Evolutionary conservation across 2,888 invertebrate genomes (phyloP).

Genomic region (Osedax fenrisi): DNA sequence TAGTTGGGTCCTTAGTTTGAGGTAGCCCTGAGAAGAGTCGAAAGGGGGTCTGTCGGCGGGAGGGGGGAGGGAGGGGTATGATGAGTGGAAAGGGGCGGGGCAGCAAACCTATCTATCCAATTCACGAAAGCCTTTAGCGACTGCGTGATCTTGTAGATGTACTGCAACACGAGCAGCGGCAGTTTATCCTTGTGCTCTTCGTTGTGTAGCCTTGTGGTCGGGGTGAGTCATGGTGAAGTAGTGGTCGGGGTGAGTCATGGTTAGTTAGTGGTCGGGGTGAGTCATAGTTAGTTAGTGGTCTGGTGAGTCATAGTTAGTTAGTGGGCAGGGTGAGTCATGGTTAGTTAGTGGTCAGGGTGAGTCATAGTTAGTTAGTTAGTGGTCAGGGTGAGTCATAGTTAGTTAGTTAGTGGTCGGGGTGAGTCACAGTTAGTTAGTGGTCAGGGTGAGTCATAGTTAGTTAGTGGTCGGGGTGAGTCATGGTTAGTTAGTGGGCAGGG

Average conservation of each 20-base stretch:
- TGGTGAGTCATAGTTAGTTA: background rate
- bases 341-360: background rate
- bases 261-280: background rate
- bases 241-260: background rate
- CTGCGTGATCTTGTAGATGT: background rate
- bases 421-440: too few species aligned
- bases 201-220: background rate
- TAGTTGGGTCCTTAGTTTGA: slow-evolving; percentile 62
- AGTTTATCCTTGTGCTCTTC: background rate
- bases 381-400: too few species aligned
- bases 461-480: too few species aligned
- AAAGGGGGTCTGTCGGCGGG: slow-evolving; percentile 54
- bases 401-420: too few species aligned
- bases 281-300: background rate
- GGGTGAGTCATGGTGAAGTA: background rate
- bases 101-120: background rate
- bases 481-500: too few species aligned
- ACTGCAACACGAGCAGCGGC: background rate
- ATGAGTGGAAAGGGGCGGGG: background rate
- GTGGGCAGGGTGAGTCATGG: background rate
- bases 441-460: too few species aligned
- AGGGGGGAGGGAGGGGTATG: background rate
- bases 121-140: background rate
- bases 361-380: too few species aligned
- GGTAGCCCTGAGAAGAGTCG: slow-evolving; percentile 56